A percentile compares a stretch with the other conserved stretches of the same genome.
Conservation (phyloP, 2,888 invertebrate genomes). For the Noctua janthe region DNA sequence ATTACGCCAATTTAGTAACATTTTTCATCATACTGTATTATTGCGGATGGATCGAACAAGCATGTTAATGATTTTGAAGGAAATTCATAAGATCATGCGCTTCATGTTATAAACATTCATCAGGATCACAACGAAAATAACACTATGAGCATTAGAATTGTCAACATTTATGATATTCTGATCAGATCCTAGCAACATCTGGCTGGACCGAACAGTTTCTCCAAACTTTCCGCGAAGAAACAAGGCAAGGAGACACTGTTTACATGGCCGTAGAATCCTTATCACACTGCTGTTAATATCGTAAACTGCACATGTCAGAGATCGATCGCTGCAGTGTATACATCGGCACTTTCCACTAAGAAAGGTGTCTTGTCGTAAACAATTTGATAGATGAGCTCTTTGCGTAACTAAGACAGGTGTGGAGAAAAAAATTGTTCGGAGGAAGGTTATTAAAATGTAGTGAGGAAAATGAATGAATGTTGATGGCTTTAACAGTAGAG, state of each 20-base stretch:
- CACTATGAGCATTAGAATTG: not conserved
- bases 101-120: not conserved
- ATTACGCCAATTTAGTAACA: not conserved
- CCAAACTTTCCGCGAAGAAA: constrained; percentile 17
- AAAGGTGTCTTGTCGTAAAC: constrained; percentile 52
- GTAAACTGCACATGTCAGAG: constrained; percentile 65
- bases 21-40: not conserved
- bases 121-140: not conserved
- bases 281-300: constrained; percentile 42
- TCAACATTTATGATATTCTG: not conserved
- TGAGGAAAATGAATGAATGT: no score
- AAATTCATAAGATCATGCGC: not conserved
- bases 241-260: constrained; percentile 27
- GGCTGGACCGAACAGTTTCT: not conserved
- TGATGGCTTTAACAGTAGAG: no score
- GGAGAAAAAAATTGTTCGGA: not conserved
- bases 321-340: constrained; percentile 60
- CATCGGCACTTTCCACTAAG: constrained; percentile 66
- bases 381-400: constrained; percentile 53
- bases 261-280: constrained; percentile 22
- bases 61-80: not conserved
- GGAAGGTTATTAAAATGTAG: not conserved
- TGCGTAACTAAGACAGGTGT: constrained; percentile 2
- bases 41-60: not conserved
- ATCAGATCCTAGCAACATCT: not conserved